phyloP scores from a whole-genome alignment of 2,113 vertebrate species.

The Lathamus discolor region DNA sequence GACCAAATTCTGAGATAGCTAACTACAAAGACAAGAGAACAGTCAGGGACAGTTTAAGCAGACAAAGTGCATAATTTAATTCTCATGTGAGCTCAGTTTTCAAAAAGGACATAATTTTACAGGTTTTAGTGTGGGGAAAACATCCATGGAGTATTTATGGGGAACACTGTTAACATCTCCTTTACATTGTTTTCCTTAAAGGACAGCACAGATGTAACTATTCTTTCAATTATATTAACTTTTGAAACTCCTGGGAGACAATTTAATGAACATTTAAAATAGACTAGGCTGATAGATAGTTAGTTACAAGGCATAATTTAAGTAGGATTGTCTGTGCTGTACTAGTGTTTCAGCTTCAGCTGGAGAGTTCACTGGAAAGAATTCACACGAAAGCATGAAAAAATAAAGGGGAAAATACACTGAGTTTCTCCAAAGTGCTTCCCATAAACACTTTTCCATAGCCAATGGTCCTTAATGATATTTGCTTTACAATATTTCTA shows the following conservation, averaged over 20 bases:
- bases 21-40: background rate
- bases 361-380: conserved; percentile 15
- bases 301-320: conserved; percentile 19
- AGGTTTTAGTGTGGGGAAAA: background rate
- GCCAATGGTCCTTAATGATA: conserved; percentile 7
- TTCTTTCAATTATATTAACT: background rate
- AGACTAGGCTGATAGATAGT: background rate
- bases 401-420: conserved; percentile 5
- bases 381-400: conserved; percentile 3
- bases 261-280: conserved; percentile 1
- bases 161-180: background rate
- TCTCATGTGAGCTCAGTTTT: background rate
- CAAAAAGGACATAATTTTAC: background rate
- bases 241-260: background rate
- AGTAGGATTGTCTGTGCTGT: background rate
- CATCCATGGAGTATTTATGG: background rate
- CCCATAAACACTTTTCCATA: conserved; percentile 2
- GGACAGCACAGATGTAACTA: background rate
- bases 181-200: conserved; percentile 18
- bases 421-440: conserved; percentile 14
- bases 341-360: background rate
- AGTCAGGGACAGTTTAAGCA: background rate
- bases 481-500: conserved; percentile 44
- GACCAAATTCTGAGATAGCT: background rate
- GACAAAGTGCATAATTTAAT: background rate